Conservation (phyloP, 1,140 invertebrate genomes). For the Drosophila takahashii region DNA sequence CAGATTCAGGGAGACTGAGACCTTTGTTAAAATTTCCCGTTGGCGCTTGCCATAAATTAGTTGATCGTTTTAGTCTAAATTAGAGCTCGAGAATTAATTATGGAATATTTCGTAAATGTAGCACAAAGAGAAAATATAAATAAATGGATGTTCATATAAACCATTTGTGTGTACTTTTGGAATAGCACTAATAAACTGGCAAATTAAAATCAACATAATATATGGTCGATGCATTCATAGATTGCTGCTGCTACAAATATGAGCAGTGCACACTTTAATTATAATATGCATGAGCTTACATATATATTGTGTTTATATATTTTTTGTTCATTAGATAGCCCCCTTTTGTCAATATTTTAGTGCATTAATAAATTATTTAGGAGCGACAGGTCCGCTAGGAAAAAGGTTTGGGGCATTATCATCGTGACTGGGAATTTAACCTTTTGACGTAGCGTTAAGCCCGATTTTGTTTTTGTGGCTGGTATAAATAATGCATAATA, state of each 20-base stretch:
- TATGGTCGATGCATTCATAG: constrained; percentile 30
- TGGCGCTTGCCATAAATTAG: constrained; percentile 57
- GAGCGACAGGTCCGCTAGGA: constrained; percentile 16
- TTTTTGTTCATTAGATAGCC: constrained; percentile 5
- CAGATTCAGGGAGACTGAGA: constrained; percentile 16
- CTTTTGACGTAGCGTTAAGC: constrained; percentile 58
- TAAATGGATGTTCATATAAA: constrained; percentile 14
- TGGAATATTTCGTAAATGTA: constrained; percentile 37
- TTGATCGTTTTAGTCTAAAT: constrained; percentile 68
- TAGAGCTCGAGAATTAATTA: constrained; percentile 71
- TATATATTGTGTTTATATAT: neutral
- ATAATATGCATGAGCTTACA: constrained; percentile 50
- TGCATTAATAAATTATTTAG: constrained; percentile 72
- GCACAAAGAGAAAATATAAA: constrained; percentile 15
- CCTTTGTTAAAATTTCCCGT: constrained; percentile 53
- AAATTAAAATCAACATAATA: constrained; percentile 70
- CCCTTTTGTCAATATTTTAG: constrained; percentile 48
- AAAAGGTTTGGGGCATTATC: constrained; percentile 21
- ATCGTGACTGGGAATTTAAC: constrained; percentile 44
- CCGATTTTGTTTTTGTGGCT: constrained; percentile 33
- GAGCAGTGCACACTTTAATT: constrained; percentile 41
- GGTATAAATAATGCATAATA: constrained; percentile 46
- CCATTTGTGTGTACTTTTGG: constrained; percentile 25
- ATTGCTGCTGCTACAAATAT: constrained; percentile 15
- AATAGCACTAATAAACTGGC: constrained; percentile 59